A percentile compares a stretch with the other conserved stretches of the same genome.
These are phyloP conservation scores for Patella pellucida DNA, from an alignment of 2,888 invertebrate species.

Conservation along the genomic window DNA sequence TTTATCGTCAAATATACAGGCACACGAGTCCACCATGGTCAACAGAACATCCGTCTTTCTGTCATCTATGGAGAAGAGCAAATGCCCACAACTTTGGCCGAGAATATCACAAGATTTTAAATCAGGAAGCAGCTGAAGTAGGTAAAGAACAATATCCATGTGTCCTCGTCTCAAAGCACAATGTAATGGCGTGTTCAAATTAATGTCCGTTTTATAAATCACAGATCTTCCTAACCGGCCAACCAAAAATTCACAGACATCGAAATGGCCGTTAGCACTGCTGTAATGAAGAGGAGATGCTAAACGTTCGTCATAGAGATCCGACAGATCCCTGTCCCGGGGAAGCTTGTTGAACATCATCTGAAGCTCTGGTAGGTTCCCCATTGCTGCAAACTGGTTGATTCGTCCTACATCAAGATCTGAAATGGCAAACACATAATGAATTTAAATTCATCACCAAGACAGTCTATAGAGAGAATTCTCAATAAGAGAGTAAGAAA, in stretches of 20 bases:
- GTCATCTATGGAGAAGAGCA: constrained; percentile 29
- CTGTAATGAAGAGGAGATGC: constrained; percentile 45
- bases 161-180: constrained; percentile 31
- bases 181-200: constrained; percentile 37
- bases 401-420: constrained; percentile 25
- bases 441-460: not conserved
- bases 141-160: constrained; percentile 33
- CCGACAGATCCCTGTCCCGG: constrained; percentile 23
- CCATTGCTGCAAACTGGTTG: constrained; percentile 33
- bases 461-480: not conserved
- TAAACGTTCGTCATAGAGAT: constrained; percentile 30
- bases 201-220: constrained; percentile 33
- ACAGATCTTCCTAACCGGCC: constrained; percentile 37
- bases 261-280: constrained; percentile 37
- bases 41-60: constrained; percentile 29
- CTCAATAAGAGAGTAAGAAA: not conserved
- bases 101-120: constrained; percentile 28
- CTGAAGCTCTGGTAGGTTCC: constrained; percentile 25
- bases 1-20: constrained; percentile 29
- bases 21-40: constrained; percentile 24
- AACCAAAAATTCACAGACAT: constrained; percentile 36
- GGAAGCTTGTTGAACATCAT: constrained; percentile 20
- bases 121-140: constrained; percentile 40
- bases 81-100: constrained; percentile 36
- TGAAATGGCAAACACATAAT: constrained; percentile 8